Evolutionary conservation across 2,888 invertebrate genomes (phyloP).

Genomic region (Camponotus fellah): DNA sequence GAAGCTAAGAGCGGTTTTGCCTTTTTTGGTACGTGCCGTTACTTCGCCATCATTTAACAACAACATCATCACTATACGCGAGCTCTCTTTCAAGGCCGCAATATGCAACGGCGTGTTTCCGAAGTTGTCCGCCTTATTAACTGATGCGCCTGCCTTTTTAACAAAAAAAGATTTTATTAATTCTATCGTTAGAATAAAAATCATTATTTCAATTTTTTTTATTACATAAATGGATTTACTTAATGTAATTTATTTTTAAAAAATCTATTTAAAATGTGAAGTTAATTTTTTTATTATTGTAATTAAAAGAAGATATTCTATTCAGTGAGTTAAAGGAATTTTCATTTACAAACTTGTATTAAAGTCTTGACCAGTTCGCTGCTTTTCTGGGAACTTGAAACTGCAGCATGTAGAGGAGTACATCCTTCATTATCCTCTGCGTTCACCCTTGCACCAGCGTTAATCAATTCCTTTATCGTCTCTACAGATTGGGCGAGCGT

Average conservation of each 20-base stretch:
- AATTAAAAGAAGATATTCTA: conserved; percentile 23
- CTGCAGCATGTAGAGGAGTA: no score
- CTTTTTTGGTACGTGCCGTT: conserved; percentile 93
- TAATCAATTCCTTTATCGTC: conserved; percentile 91
- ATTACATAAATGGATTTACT: neutral
- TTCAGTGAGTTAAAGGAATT: no score
- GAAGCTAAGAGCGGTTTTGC: conserved; percentile 93
- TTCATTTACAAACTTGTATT: no score
- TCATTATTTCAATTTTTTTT: neutral
- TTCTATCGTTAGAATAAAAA: neutral
- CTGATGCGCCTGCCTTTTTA: conserved; percentile 89
- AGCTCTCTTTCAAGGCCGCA: conserved; percentile 94
- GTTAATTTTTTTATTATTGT: neutral
- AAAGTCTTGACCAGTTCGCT: no score
- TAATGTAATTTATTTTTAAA: neutral
- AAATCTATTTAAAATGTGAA: neutral
- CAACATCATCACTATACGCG: conserved; percentile 91
- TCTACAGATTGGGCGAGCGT: conserved; percentile 88
- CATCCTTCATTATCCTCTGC: no score
- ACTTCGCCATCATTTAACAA: conserved; percentile 93
- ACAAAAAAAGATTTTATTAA: conserved; percentile 23
- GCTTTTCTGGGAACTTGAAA: no score
- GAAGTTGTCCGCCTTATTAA: conserved; percentile 92
- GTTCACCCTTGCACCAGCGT: conserved; percentile 89
- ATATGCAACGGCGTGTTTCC: conserved; percentile 95